Base-by-base conservation (phyloP, 2,888 invertebrate genomes). In the Lamproptera curius region DNA sequence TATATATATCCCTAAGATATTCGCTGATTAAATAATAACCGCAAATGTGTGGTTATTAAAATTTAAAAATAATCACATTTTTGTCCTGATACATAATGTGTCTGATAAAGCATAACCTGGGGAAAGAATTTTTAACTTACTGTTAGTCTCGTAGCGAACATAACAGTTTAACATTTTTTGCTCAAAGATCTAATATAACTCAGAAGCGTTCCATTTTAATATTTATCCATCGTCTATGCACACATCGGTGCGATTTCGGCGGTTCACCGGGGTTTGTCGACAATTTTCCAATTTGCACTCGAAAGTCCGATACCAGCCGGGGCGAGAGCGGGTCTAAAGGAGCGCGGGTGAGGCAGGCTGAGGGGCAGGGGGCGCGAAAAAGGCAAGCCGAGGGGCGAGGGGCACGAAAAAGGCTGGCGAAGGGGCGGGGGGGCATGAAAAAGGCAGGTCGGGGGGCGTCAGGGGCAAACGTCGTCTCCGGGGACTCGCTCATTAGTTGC, bases 401-500 rank as follows among this genome's bases (percentile, higher is more conserved):
- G 65, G 79, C 78, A 84, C 78, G 84, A 85, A 14, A 10, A 26
- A n/a, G n/a, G 35, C 17, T 36, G 31, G 36, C 14, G 47, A 59
- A 66, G 63, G 63, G 63, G 70, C 68, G 70, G 65, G 62, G 68
- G 66, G 67, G 67, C 65, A 64, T 71, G 75, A 80, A 82, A 84
- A 83, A 78, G 76, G 78, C 59, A 67, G 61, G 62, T 63, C 57
- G 62, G 63, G 63, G 67, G 64, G 67, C 65, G 62, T 75, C 74
- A 69, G 68, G 71, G 65, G 79, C 78, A 84, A 85, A 86, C 66
- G 58, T 55, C 71, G 77, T 84, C 86, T 86, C 85, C 70, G 65
- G 86, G 85, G 85, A 78, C 62, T 76, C 82, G 76, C 85, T 86
- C 86, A 87, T 87, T 87, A 87, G 80, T 86, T 80, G 86, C 78